Evolutionary conservation across 2,113 vertebrate genomes (phyloP), one percentile per base, ranked within the genome.

Genomic region (Puma concolor): DNA sequence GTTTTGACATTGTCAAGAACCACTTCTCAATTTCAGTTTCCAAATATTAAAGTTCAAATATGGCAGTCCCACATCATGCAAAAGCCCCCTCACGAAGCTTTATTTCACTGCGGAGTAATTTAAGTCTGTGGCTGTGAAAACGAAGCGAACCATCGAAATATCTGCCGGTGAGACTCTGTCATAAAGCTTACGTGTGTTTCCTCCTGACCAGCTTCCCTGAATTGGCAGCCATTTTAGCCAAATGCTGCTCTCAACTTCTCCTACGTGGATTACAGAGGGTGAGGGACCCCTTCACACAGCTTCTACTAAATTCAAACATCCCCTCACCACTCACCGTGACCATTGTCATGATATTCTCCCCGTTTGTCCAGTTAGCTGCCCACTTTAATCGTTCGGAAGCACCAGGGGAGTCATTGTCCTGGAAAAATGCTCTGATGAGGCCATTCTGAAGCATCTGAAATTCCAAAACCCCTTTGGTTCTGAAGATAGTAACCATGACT

Each of bases 1-100:
- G 33, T 85, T 96, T 60, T 76, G 19, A 88, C n/a, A 81, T 57
- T 69, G n/a, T 82, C 16, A 71, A 76, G 57, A 77, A 52, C 13
- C 6, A n/a, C 7, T 81, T 74, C 52, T 2, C 1, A 5, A 82
- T 31, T 81, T 95, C 23, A 86, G 44, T 21, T 91, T 92, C 57
- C 79, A 74, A 81, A 71, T 85, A 83, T 76, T 69, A 69, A 85
- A 63, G 9, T 71, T 50, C 25, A 89, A 25, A 52, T 64, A 66
- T 15, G 27, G 25, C 36, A 71, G 71, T 23, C 9, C 6, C 50
- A 21, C 82, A 31, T 64, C 67, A 84, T 13, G n/a, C 29, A 48
- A 67, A 74, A 84, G 72, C 27, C 25, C 23, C 21, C 33, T 76
- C 48, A 11, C 23, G 63, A 83, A 76, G 3, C 11, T 57, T 16